Base-by-base conservation (phyloP, 2,113 vertebrate species). In the Platichthys stellatus region DNA sequence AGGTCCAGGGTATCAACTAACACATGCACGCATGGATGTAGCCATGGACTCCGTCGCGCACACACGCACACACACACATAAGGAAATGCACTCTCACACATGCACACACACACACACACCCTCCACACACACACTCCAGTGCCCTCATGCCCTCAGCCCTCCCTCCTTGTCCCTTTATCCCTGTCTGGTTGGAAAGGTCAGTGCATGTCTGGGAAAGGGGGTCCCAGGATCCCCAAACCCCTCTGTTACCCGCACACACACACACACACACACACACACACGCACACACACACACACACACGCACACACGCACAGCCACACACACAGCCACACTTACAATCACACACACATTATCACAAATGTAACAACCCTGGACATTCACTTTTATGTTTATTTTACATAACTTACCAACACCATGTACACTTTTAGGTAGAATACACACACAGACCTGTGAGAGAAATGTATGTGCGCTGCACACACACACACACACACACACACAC, bases 161-260 rank as follows among this genome's bases (percentile, higher is more conserved):
- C 86, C 88, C 82, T 82, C 94, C 94, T 93, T 95, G 94, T 95
- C 95, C 93, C 95, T 95, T 96, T 95, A 95, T 96, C 96, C 97
- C 95, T 95, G 97, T 97, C 97, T 98, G 97, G 96, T 96, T 97
- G 94, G 95, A 99, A 98, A 99, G 97, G 97, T 97, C 97, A 97
- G 93, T 84, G 90, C 93, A 94, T 97, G 97, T 98, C 96, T 99
- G 96, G 97, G 96, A 97, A 97, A 95, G 94, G 94, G 94, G 95
- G 95, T 97, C 95, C 89, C 95, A 95, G 95, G 95, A 96, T 97
- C 96, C 95, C 85, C 72, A 79, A 83, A 84, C 88, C 75, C 70
- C 67, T 81, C 35, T 56, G 62, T 54, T 73, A n/a, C 47, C 60
- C 61, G 23, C 67, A 78, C 60, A 69, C 61, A 53, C 66, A 78